Conservation (phyloP, 2,888 invertebrate genomes). For the Hoplodrina blanda region DNA sequence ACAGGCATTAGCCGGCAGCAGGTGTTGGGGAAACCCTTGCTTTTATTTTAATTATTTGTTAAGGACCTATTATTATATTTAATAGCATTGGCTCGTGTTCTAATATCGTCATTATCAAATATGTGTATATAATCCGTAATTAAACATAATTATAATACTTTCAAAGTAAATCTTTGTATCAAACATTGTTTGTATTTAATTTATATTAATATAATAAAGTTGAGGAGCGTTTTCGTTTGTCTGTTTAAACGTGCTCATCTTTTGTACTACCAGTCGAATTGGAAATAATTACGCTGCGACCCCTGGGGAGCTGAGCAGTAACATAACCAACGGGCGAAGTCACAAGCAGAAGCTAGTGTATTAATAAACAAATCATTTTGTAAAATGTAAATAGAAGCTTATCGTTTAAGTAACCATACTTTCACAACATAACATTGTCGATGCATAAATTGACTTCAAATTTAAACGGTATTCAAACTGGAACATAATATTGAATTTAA, state of each 20-base stretch:
- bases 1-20: slow-evolving; percentile 53
- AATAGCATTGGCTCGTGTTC: slow-evolving; percentile 19
- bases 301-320: too few relatives aligned
- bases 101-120: background rate
- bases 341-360: background rate
- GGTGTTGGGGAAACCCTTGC: slow-evolving; percentile 56
- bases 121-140: background rate
- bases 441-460: slow-evolving; percentile 39
- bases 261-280: too few relatives aligned
- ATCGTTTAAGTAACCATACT: background rate
- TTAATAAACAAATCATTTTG: slow-evolving; percentile 8
- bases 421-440: slow-evolving; percentile 1
- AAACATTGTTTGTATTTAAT: background rate
- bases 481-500: slow-evolving; percentile 48
- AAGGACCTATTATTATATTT: slow-evolving; percentile 61
- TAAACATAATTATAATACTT: background rate
- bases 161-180: background rate
- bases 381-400: slow-evolving; percentile 14
- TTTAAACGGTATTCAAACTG: slow-evolving; percentile 39
- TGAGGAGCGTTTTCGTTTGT: too few relatives aligned
- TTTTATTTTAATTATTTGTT: slow-evolving; percentile 57
- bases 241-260: too few relatives aligned
- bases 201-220: background rate
- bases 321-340: too few relatives aligned
- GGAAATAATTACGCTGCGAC: too few relatives aligned